Base-by-base conservation (phyloP, 2,113 vertebrate species). In the Rousettus leschenaultii region DNA sequence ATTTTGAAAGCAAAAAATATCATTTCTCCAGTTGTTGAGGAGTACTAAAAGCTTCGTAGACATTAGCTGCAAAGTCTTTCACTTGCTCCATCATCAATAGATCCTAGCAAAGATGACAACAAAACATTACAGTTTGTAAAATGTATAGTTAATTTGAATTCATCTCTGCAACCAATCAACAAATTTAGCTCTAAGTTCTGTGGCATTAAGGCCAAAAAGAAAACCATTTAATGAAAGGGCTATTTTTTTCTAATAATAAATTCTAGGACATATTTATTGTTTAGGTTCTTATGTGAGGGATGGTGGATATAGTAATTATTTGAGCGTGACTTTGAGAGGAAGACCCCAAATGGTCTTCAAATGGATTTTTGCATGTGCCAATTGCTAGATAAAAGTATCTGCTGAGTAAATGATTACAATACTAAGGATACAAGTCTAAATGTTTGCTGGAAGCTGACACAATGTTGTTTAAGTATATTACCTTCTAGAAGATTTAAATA, bases 41-140 rank as follows among this genome's bases (percentile, higher is more conserved):
- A 26, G 98, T 98, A 98, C 99, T 99, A 97, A 99, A 99, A 51
- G 99, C 99, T 98, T 99, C 99, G 33, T 99, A 99, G 53, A 99
- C 99, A 35, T 99, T 99, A 96, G 99, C 99, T 40, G 99, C 99
- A 96, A 99, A 99, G 94, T 99, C 99, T 97, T 99, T 99, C 95
- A 99, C 98, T 98, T 99, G 99, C 85, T 99, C 99, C 97, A 99
- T 99, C 98, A 99, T 99, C 98, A 99, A 95, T 75, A 99, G 98
- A 90, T 99, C 99, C 99, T 99, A 97, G 61, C 91, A 98, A 94
- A 95, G 73, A 94, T 1, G 38, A 91, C 33, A 96, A 95, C 11
- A 21, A 40, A 91, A 97, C 93, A 78, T 94, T 80, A 75, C 16
- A 70, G 45, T 90, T 55, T 59, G 18, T n/a, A 77, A 68, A 63